Evolutionary conservation across 2,797 vertebrate genomes (phyloP), one percentile per base, ranked within the genome.

Genomic region (Melanotaenia trifasciata): DNA sequence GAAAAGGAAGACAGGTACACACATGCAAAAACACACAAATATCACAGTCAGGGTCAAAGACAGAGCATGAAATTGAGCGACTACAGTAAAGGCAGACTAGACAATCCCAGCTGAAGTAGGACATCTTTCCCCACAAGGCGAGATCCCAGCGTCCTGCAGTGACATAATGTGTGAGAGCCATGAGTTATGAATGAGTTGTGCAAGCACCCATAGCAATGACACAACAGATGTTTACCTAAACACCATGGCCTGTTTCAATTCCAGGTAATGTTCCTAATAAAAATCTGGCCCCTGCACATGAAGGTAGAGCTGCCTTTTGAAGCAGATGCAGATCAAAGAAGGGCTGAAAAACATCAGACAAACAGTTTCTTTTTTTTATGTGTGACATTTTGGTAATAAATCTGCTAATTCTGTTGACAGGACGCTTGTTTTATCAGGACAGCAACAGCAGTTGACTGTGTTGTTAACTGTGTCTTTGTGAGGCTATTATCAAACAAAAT

Each of bases 121-220:
- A 81, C 83, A 86, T 82, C 68, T 65, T 62, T 74, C 58, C 68
- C 79, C 28, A 9, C 3, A 58, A 72, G 75, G 69, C 70, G 70
- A 56, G 53, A 78, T 82, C 81, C 16, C 76, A 84, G 83, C 43
- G 63, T 79, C 79, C 80, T 78, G 83, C 64, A 38, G 73, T 84
- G 76, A 89, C 74, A 78, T 79, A 81, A 86, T 77, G 75, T 59
- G 58, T 72, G 77, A 62, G 72, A 70, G 65, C 62, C 64, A 74
- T 57, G 79, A 90, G 77, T 86, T 84, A 88, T 81, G 80, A 88
- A 78, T 71, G 80, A 76, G 67, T 28, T 64, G 54, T 70, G 79
- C 28, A 28, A 64, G 68, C 77, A 71, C 58, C 58, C 56, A n/a
- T 50, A 67, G 71, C 73, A 72, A 69, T 58, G 53, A 72, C 79